A percentile compares a stretch with the other conserved stretches of the same genome.
These are phyloP conservation scores for Phaonia tiefii DNA, from an alignment of 2,888 invertebrate species.

Conservation along the genomic window DNA sequence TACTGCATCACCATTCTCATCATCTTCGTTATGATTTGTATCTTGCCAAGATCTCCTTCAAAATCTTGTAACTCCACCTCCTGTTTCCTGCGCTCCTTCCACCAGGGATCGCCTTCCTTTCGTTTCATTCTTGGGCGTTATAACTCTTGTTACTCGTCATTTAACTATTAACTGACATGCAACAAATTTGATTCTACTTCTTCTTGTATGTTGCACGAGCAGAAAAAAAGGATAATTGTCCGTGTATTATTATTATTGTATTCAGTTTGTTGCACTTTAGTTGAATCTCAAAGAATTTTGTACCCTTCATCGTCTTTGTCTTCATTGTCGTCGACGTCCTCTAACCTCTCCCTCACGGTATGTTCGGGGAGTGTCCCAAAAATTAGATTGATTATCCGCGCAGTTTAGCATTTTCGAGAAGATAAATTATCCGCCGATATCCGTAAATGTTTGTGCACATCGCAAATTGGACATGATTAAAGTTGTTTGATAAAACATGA, in stretches of 20 bases:
- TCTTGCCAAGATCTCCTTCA: conserved; percentile 51
- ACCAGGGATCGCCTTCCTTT: background rate
- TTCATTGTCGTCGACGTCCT: no score
- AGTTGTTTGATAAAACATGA: conserved; percentile 28
- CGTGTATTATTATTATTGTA: no score
- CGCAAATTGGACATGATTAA: conserved; percentile 24
- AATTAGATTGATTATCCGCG: conserved; percentile 49
- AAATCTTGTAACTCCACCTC: conserved; percentile 43
- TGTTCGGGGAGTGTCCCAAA: conserved; percentile 32
- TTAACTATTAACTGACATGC: conserved; percentile 55
- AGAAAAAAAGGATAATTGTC: conserved; percentile 27
- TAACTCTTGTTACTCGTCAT: conserved; percentile 63
- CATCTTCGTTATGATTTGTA: conserved; percentile 9
- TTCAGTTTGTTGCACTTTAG: background rate
- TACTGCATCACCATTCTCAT: conserved; percentile 51
- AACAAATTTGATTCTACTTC: conserved; percentile 9
- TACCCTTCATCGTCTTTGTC: no score
- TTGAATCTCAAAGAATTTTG: no score
- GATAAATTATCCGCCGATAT: conserved; percentile 2
- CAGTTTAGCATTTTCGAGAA: conserved; percentile 11
- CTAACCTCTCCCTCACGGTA: no score
- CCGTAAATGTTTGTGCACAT: no score
- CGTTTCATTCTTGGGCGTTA: conserved; percentile 54
- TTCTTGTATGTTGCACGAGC: conserved; percentile 1
- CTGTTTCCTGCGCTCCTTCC: conserved; percentile 11